phyloP scores from a whole-genome alignment of 2,888 invertebrate genomes.

The Stramonita haemastoma region DNA sequence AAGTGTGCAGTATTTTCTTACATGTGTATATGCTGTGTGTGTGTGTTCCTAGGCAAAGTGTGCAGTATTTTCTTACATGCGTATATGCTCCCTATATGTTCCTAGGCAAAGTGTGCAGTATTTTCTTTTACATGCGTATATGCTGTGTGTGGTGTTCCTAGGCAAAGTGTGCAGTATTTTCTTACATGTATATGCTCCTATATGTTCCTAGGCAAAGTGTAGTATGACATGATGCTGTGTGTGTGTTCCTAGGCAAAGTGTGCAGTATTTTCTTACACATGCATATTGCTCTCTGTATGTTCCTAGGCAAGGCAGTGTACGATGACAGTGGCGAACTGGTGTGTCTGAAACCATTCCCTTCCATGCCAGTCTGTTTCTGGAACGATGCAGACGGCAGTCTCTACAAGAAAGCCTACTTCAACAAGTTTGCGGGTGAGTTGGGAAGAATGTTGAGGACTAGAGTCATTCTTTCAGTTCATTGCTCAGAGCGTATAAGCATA shows the following conservation, averaged over 20 bases:
- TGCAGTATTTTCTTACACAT: no score
- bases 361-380: slow-evolving; percentile 81
- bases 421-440: slow-evolving; percentile 72
- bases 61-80: no score
- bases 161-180: background rate
- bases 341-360: slow-evolving; percentile 80
- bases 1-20: background rate
- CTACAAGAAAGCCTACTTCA: slow-evolving; percentile 80
- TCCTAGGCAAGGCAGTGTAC: slow-evolving; percentile 77
- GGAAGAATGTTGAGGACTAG: no score
- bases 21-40: background rate
- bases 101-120: no score
- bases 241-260: background rate
- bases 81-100: no score
- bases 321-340: slow-evolving; percentile 81
- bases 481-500: no score
- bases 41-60: background rate
- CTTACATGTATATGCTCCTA: background rate
- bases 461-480: no score
- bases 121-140: no score
- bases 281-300: background rate
- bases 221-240: background rate
- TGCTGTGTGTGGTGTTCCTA: no score
- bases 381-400: slow-evolving; percentile 77
- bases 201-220: background rate